These are phyloP conservation scores for Latrodectus geometricus DNA, from an alignment of 1,140 invertebrate species.

Conservation along the genomic window DNA sequence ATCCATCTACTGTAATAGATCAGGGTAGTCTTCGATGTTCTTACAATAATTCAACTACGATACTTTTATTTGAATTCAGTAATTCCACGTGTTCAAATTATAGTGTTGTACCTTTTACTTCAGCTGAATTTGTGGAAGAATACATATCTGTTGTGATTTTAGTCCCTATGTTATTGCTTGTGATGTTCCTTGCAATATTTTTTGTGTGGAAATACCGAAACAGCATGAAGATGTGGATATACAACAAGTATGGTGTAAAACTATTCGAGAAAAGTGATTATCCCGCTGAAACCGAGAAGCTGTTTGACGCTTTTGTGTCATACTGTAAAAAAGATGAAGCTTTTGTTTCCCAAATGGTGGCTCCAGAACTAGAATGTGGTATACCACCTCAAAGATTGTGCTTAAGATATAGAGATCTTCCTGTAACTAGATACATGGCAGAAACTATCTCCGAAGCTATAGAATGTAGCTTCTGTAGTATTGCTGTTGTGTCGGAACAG, in stretches of 20 bases:
- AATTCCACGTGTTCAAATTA: slow-evolving; percentile 72
- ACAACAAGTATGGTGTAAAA: slow-evolving; percentile 74
- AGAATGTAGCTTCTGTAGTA: slow-evolving; percentile 88
- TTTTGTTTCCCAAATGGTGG: slow-evolving; percentile 86
- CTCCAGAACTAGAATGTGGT: slow-evolving; percentile 83
- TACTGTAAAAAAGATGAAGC: slow-evolving; percentile 94
- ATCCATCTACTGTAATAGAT: slow-evolving; percentile 12
- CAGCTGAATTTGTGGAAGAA: slow-evolving; percentile 71
- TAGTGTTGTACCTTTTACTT: slow-evolving; percentile 66
- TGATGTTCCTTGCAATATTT: slow-evolving; percentile 73
- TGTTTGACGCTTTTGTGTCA: slow-evolving; percentile 92
- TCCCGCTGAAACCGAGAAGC: slow-evolving; percentile 81
- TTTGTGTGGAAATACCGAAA: slow-evolving; percentile 84
- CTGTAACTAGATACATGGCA: slow-evolving; percentile 83
- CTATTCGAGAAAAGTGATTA: slow-evolving; percentile 73
- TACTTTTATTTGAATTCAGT: slow-evolving; percentile 58
- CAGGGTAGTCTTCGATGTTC: slow-evolving; percentile 27
- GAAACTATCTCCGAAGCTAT: slow-evolving; percentile 92
- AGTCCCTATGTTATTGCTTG: slow-evolving; percentile 60
- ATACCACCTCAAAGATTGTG: slow-evolving; percentile 89
- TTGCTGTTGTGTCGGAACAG: slow-evolving; percentile 91
- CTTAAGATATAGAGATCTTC: slow-evolving; percentile 89
- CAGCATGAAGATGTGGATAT: slow-evolving; percentile 69
- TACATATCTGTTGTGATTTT: slow-evolving; percentile 74
- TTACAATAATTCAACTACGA: slow-evolving; percentile 77